phyloP scores from a whole-genome alignment of 1,140 invertebrate genomes.

The Bemisia tabaci region DNA sequence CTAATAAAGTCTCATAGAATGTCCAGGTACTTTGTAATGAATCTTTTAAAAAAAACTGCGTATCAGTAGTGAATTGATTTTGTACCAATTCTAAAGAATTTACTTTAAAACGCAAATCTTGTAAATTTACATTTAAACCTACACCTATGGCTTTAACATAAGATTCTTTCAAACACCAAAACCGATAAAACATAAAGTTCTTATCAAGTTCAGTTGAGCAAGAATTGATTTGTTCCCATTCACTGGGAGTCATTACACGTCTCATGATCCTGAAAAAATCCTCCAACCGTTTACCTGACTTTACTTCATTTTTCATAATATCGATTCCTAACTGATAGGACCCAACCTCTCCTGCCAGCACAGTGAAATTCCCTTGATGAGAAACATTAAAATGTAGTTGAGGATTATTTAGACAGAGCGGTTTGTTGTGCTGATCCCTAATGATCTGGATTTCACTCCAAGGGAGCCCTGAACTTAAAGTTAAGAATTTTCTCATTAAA shows the following conservation, averaged over 20 bases:
- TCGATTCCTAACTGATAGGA: constrained; percentile 43
- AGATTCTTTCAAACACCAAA: constrained; percentile 93
- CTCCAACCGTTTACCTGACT: constrained; percentile 41
- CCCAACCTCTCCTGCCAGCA: constrained; percentile 58
- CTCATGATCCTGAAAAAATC: constrained; percentile 82
- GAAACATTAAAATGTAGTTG: constrained; percentile 69
- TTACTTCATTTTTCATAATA: constrained; percentile 58
- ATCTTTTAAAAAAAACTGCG: constrained; percentile 49
- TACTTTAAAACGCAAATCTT: constrained; percentile 58
- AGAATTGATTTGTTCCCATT: constrained; percentile 61
- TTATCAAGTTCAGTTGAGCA: constrained; percentile 37
- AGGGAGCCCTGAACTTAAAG: constrained; percentile 39
- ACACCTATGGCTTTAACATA: constrained; percentile 82
- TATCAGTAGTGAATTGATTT: constrained; percentile 43
- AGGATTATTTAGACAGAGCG: constrained; percentile 33
- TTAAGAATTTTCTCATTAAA: constrained; percentile 67
- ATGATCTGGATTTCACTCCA: constrained; percentile 49
- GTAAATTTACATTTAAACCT: constrained; percentile 65
- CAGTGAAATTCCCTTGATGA: constrained; percentile 75
- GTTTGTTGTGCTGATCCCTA: constrained; percentile 49
- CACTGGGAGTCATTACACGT: constrained; percentile 57
- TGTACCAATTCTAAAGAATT: constrained; percentile 34
- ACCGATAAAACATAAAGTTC: constrained; percentile 62
- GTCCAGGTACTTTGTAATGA: constrained; percentile 47
- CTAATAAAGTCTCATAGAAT: constrained; percentile 79